These are phyloP conservation scores for Solenopsis invicta DNA, from an alignment of 1,140 invertebrate genomes.

Conservation along the genomic window DNA sequence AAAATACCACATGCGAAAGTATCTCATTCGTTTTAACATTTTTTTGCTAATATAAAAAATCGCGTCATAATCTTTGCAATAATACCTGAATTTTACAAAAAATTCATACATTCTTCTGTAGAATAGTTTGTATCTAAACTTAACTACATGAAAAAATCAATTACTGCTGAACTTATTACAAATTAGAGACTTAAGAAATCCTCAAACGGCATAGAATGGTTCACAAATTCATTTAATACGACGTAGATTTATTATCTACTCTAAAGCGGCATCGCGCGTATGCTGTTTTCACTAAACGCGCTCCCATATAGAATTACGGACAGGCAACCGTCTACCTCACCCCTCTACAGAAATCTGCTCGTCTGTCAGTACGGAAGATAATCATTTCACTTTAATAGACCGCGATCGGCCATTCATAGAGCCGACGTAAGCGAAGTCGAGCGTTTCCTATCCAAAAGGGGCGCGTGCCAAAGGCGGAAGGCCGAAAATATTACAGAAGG, in stretches of 20 bases:
- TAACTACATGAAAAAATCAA: neutral
- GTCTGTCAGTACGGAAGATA: constrained; percentile 69
- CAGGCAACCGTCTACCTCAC: constrained; percentile 52
- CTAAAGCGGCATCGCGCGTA: constrained; percentile 60
- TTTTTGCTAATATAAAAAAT: neutral
- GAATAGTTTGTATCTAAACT: neutral
- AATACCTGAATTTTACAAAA: constrained; percentile 9
- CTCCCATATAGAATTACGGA: constrained; percentile 77
- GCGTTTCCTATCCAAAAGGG: constrained; percentile 62
- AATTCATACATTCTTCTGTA: neutral
- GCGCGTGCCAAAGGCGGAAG: constrained; percentile 62
- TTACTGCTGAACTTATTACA: neutral
- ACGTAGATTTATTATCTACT: constrained; percentile 71
- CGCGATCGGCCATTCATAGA: constrained; percentile 69
- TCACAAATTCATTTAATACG: neutral
- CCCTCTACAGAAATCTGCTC: constrained; percentile 42
- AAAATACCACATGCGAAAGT: neutral
- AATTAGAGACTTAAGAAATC: neutral
- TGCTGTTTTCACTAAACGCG: constrained; percentile 54
- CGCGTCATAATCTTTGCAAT: neutral
- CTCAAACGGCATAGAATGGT: neutral
- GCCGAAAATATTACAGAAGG: constrained; percentile 35
- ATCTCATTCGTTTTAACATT: neutral
- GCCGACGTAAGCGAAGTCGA: constrained; percentile 50
- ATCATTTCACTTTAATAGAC: constrained; percentile 80